Percentiles rank a stretch among this genome's conserved stretches.
phyloP scores from a whole-genome alignment of 1,140 invertebrate genomes.

The Battus philenor region DNA sequence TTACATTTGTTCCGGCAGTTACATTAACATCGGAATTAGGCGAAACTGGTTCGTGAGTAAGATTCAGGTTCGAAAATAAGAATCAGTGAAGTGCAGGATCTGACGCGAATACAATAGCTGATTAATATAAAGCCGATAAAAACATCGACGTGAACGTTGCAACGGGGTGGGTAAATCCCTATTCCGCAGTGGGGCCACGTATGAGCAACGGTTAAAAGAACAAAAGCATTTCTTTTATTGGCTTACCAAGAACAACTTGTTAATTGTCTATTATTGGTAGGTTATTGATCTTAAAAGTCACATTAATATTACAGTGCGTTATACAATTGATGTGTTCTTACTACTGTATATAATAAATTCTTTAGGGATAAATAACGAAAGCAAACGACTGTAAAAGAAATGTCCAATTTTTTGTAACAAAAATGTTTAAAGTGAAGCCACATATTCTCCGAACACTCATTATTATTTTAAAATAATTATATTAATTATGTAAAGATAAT shows the following conservation, averaged over 20 bases:
- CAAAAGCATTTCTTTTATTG: conserved; percentile 9
- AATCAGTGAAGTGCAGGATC: conserved; percentile 68
- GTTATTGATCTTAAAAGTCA: conserved; percentile 13
- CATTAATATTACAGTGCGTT: too few relatives aligned
- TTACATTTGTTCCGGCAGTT: conserved; percentile 44
- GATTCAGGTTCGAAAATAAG: conserved; percentile 49
- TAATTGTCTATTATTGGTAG: conserved; percentile 10
- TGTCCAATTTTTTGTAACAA: too few relatives aligned
- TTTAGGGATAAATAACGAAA: too few relatives aligned
- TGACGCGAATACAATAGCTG: conserved; percentile 63
- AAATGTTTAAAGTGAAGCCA: too few relatives aligned
- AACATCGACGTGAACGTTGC: conserved; percentile 34
- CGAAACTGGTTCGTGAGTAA: conserved; percentile 47
- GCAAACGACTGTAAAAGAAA: too few relatives aligned
- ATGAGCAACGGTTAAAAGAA: conserved; percentile 8
- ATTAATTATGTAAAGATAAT: too few relatives aligned
- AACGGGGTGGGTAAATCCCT: conserved; percentile 16
- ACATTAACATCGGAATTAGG: conserved; percentile 64
- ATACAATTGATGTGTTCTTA: too few relatives aligned
- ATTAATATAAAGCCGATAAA: conserved; percentile 54
- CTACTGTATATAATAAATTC: not conserved
- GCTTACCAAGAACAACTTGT: conserved; percentile 6
- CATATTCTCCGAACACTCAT: too few relatives aligned
- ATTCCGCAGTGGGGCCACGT: conserved; percentile 2
- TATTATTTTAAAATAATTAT: too few relatives aligned